Evolutionary conservation across 2,888 invertebrate genomes (phyloP), one percentile per base, ranked within the genome.

Genomic region (Melinaea menophilus): DNA sequence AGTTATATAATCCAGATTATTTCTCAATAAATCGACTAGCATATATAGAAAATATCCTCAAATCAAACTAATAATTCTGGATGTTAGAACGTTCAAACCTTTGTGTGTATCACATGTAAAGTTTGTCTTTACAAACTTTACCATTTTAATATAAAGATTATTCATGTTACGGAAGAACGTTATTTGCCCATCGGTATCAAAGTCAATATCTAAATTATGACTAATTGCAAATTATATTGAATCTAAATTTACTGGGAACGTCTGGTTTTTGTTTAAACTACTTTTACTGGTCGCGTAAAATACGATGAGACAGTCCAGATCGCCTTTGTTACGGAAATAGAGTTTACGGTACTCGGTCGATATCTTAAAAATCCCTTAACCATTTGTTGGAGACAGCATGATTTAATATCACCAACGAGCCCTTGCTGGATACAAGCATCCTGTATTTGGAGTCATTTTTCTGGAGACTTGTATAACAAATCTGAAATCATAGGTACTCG

Each of bases 281-380:
- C 67, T 72, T 72, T 72, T 69, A 70, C 71, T 72, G 66, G 72
- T 72, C 72, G 68, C 71, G 72, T 77, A 74, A 77, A 75, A 75
- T 73, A 65, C 71, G 67, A n/a, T 67, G 75, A 76, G 70, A 71
- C 66, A 71, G 71, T 73, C 73, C 76, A 77, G 76, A 76, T 61
- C 69, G 71, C 71, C 65, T 71, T 75, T 74, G 75, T 76, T 75
- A 74, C 72, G 61, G 66, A 73, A 75, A 76, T 76, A 76, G 70
- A 56, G 58, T 64, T 68, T 61, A 62, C 55, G 58, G 56, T 7
- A 13, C 51, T 22, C 58, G 59, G 64, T 64, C 59, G 65, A 68
- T 68, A 51, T 22, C 5, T 51, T 13, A 51, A 51, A 51, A 51
- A 51, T 51, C 51, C 51, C 51, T 51, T 51, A 22, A 31, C 4